Percentiles rank a stretch among this genome's conserved stretches.
phyloP scores from a whole-genome alignment of 2,888 invertebrate species.

The Lathronympha strigana region DNA sequence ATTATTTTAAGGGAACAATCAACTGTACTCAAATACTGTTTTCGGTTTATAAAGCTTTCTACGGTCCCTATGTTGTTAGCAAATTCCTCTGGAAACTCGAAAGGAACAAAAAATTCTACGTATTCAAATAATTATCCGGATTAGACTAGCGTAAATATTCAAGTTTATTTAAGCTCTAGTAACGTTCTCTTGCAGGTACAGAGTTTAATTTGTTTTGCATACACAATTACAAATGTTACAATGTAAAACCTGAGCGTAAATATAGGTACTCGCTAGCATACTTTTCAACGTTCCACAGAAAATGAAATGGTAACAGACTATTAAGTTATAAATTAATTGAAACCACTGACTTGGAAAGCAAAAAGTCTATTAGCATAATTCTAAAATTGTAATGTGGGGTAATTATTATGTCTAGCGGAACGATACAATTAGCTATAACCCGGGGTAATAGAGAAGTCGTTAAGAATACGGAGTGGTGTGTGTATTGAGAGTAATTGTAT shows the following conservation, averaged over 20 bases:
- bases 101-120: too few relatives aligned
- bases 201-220: too few relatives aligned
- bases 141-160: too few relatives aligned
- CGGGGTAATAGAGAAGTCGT: constrained; percentile 15
- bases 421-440: constrained; percentile 14
- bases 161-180: too few relatives aligned
- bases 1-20: too few relatives aligned
- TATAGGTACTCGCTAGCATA: not conserved
- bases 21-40: too few relatives aligned
- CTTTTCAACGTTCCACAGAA: not conserved
- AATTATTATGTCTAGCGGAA: constrained; percentile 47
- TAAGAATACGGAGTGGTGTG: constrained; percentile 39
- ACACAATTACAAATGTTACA: too few relatives aligned
- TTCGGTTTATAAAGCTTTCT: too few relatives aligned
- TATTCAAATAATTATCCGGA: too few relatives aligned
- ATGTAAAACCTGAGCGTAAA: not conserved
- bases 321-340: constrained; percentile 29
- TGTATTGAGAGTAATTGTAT: constrained; percentile 27
- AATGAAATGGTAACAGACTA: not conserved
- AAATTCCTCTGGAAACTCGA: too few relatives aligned
- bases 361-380: constrained; percentile 54
- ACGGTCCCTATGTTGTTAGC: too few relatives aligned
- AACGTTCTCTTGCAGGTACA: too few relatives aligned
- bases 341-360: constrained; percentile 41
- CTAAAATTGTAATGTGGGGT: constrained; percentile 54